Conservation (phyloP, 2,888 invertebrate genomes). For the Agrilus cyanescens region DNA sequence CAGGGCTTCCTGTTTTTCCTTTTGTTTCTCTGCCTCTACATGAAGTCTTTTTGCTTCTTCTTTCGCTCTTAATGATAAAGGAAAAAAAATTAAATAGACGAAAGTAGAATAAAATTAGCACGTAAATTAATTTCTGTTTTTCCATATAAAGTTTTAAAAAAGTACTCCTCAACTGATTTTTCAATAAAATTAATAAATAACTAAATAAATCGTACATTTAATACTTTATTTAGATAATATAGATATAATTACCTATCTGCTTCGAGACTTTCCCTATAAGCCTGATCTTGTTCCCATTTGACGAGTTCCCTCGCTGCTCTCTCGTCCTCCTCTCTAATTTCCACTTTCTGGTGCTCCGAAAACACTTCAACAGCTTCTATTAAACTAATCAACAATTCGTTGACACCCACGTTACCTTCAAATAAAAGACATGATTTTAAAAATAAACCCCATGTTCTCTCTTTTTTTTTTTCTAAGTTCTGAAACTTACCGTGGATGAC, state of each 20-base stretch:
- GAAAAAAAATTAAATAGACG: slow-evolving; percentile 1
- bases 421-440: slow-evolving; percentile 2
- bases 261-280: slow-evolving; percentile 81
- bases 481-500: slow-evolving; percentile 65
- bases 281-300: slow-evolving; percentile 87
- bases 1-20: slow-evolving; percentile 60
- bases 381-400: slow-evolving; percentile 75
- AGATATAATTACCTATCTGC: slow-evolving; percentile 70
- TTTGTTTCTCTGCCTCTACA: slow-evolving; percentile 60
- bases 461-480: too few species aligned
- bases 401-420: slow-evolving; percentile 72
- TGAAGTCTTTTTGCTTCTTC: slow-evolving; percentile 73
- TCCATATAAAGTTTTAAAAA: too few species aligned
- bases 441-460: neutral
- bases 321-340: slow-evolving; percentile 77
- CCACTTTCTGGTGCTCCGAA: slow-evolving; percentile 61
- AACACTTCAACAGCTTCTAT: slow-evolving; percentile 83
- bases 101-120: neutral
- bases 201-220: too few species aligned
- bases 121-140: neutral
- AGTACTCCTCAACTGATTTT: too few species aligned
- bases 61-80: slow-evolving; percentile 68
- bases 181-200: too few species aligned
- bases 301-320: slow-evolving; percentile 79
- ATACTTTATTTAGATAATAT: too few species aligned